Percentiles rank a stretch among this genome's conserved stretches.
phyloP scores from a whole-genome alignment of 1,140 invertebrate species.

The Drosophila athabasca region DNA sequence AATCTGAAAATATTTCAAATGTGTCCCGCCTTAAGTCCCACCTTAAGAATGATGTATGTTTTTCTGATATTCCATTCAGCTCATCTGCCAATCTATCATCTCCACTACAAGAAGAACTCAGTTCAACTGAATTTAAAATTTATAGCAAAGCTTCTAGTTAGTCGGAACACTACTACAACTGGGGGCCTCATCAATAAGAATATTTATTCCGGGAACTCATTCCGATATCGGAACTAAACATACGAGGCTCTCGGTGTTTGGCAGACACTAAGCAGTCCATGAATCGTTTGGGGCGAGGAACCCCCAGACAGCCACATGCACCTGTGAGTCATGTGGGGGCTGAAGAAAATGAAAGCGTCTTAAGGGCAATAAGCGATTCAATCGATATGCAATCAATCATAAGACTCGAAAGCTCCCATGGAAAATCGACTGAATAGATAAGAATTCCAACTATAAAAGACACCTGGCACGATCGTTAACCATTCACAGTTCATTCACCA shows the following conservation, averaged over 20 bases:
- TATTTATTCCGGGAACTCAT: background rate
- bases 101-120: too few relatives aligned
- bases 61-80: too few relatives aligned
- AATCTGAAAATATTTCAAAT: too few relatives aligned
- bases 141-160: too few relatives aligned
- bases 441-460: conserved; percentile 37
- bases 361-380: conserved; percentile 3
- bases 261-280: conserved; percentile 4
- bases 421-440: background rate
- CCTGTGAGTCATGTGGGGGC: conserved; percentile 6
- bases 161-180: too few relatives aligned
- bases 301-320: background rate
- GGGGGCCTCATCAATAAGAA: too few relatives aligned
- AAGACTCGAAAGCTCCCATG: background rate
- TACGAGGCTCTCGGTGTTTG: background rate
- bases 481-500: conserved; percentile 15
- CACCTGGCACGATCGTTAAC: background rate
- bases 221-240: background rate
- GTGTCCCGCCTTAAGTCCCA: too few relatives aligned
- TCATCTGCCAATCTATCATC: too few relatives aligned
- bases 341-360: too few relatives aligned
- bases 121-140: too few relatives aligned
- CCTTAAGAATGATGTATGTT: too few relatives aligned
- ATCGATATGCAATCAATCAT: conserved; percentile 48
- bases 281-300: background rate